Percentiles rank a stretch among this genome's conserved stretches.
Evolutionary conservation across 1,140 invertebrate genomes (phyloP).

Genomic region (Capitella teleta): DNA sequence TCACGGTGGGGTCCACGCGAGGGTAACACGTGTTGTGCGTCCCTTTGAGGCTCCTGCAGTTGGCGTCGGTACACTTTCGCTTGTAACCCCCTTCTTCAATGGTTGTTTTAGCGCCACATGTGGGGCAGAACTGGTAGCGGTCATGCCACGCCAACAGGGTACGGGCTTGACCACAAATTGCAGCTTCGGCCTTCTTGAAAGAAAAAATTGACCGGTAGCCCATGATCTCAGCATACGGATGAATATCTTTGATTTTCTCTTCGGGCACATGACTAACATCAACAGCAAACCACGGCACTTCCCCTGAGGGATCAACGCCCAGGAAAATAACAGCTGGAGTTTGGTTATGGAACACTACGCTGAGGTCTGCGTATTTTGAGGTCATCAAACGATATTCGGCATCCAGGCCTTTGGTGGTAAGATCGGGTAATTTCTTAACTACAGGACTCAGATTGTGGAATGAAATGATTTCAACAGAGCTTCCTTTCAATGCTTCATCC

Average conservation of each 20-base stretch:
- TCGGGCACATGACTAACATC: slow-evolving; percentile 19
- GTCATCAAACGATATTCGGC: neutral
- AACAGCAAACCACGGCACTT: slow-evolving; percentile 29
- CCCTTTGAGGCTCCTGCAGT: slow-evolving; percentile 33
- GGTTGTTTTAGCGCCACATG: slow-evolving; percentile 36
- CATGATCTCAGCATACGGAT: slow-evolving; percentile 17
- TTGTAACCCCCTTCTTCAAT: slow-evolving; percentile 37
- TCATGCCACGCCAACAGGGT: slow-evolving; percentile 43
- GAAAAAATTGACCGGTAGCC: slow-evolving; percentile 21
- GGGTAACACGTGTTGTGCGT: slow-evolving; percentile 39
- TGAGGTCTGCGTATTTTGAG: neutral
- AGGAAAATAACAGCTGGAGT: slow-evolving; percentile 1
- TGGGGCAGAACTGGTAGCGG: slow-evolving; percentile 41
- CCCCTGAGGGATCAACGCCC: neutral
- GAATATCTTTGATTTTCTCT: slow-evolving; percentile 12
- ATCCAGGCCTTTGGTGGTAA: neutral
- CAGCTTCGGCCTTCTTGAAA: slow-evolving; percentile 24
- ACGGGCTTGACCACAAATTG: slow-evolving; percentile 36
- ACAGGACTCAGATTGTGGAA: slow-evolving; percentile 20
- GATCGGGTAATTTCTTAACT: neutral
- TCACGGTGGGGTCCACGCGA: slow-evolving; percentile 47
- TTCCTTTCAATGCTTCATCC: slow-evolving; percentile 16
- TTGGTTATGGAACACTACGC: neutral
- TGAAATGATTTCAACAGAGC: slow-evolving; percentile 24
- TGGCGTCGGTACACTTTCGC: slow-evolving; percentile 30